Conservation (phyloP, 2,888 invertebrate genomes). For the Cerastis leucographa region DNA sequence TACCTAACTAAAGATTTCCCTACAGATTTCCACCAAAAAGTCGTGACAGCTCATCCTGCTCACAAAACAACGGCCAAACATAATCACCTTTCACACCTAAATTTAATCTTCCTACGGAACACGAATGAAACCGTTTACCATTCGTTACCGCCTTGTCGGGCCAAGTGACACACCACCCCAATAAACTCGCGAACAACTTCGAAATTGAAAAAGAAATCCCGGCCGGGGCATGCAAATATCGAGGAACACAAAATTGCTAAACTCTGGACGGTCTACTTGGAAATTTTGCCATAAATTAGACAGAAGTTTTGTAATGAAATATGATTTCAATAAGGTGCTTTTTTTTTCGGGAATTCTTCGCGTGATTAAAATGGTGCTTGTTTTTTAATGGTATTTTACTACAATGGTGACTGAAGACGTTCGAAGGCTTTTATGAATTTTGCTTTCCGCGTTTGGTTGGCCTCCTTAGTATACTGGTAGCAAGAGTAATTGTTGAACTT, state of each 20-base stretch:
- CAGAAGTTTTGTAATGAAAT: constrained; percentile 63
- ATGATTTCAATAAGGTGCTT: constrained; percentile 64
- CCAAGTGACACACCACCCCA: constrained; percentile 80
- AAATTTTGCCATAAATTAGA: constrained; percentile 66
- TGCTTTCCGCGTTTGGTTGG: no score
- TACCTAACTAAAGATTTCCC: background rate
- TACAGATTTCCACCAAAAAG: background rate
- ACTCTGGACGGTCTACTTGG: constrained; percentile 66
- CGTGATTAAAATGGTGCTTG: constrained; percentile 5
- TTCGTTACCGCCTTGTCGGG: constrained; percentile 73
- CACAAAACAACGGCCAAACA: background rate
- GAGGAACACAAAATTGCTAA: constrained; percentile 81
- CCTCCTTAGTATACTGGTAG: no score
- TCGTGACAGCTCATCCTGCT: background rate
- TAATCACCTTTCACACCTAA: constrained; percentile 1
- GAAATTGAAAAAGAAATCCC: constrained; percentile 88
- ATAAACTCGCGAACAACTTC: constrained; percentile 85
- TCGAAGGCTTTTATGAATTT: background rate
- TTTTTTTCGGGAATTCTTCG: constrained; percentile 20
- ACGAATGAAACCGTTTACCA: constrained; percentile 59
- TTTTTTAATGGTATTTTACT: background rate
- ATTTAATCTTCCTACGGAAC: constrained; percentile 44
- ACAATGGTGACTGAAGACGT: background rate
- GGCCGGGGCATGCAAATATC: constrained; percentile 81
- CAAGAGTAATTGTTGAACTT: no score